A percentile compares a stretch with the other conserved stretches of the same genome.
Evolutionary conservation across 2,113 vertebrate species (phyloP).

Genomic region (Neopipo cinnamomea): DNA sequence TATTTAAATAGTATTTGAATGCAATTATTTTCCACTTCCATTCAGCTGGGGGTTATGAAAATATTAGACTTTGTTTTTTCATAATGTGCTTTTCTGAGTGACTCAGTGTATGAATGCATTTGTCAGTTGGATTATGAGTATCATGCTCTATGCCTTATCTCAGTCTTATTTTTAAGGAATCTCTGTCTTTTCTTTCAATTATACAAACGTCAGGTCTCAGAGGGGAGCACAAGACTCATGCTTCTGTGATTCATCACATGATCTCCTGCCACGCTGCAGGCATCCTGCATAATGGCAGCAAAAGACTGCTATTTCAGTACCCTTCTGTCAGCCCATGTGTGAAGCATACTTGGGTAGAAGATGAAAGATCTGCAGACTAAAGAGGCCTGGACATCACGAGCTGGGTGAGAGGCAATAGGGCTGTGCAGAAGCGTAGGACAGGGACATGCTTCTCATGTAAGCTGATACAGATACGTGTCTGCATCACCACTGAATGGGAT

Average conservation of each 20-base stretch:
- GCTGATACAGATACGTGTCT: not conserved
- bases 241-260: not conserved
- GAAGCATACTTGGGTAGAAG: not conserved
- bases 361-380: not conserved
- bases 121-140: not conserved
- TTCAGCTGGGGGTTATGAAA: not conserved
- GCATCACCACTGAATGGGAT: not conserved
- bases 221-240: not conserved
- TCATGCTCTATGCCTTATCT: not conserved
- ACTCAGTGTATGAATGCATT: not conserved
- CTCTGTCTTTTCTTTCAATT: not conserved
- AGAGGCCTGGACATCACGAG: not conserved
- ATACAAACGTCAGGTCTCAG: not conserved
- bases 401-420: not conserved
- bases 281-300: not conserved
- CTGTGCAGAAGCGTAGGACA: not conserved
- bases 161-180: not conserved
- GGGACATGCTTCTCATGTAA: accelerated
- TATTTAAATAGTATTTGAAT: not conserved
- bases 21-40: not conserved
- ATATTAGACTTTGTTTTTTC: not conserved
- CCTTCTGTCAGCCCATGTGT: not conserved
- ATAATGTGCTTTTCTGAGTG: not conserved
- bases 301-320: not conserved
- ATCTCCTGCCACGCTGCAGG: not conserved